Evolutionary conservation across 2,113 vertebrate species (phyloP), one percentile per base, ranked within the genome.

Genomic region (Lathamus discolor): DNA sequence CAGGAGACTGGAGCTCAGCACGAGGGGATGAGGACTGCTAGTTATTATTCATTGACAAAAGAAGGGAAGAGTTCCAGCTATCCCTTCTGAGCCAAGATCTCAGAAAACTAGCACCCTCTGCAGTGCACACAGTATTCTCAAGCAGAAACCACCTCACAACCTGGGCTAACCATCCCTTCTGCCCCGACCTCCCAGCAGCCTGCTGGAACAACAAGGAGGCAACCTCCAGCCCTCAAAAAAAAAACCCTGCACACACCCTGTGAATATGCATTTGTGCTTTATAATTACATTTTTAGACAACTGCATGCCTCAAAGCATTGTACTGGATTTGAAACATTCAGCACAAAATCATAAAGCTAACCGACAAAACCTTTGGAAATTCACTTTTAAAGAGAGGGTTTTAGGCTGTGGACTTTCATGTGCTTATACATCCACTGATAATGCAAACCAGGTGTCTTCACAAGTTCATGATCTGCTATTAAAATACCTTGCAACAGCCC

Each of bases 401-500:
- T 89, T 52, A 84, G 14, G 74, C 15, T 92, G 57, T 76, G 51
- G 13, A 62, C 83, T 87, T 89, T 66, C 66, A 57, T 8, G 4
- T 35, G 23, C 61, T 82, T 82, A 7, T 64, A 57, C 17, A 66
- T 29, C 20, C 54, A 35, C 1, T 76, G 35, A 86, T 75, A 93
- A 86, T 33, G 43, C 35, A 61, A 92, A 72, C 37, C 22, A 76
- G 23, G 11, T 48, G 27, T 39, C 66, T 84, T 86, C 73, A 51
- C 33, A 86, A 48, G 52, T 72, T 85, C 10, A 2, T 52, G 28
- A 82, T 73, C 75, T 75, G 27, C 74, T 89, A 66, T 79, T 79
- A 87, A 85, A 92, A 91, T 43, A 64, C 11, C 35, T n/a, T 57
- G 39, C 52, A 85, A 92, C 87, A 96, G 13, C 31, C 95, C 62